Evolutionary conservation across 2,113 vertebrate genomes (phyloP).

Genomic region (Paramormyrops kingsleyae): DNA sequence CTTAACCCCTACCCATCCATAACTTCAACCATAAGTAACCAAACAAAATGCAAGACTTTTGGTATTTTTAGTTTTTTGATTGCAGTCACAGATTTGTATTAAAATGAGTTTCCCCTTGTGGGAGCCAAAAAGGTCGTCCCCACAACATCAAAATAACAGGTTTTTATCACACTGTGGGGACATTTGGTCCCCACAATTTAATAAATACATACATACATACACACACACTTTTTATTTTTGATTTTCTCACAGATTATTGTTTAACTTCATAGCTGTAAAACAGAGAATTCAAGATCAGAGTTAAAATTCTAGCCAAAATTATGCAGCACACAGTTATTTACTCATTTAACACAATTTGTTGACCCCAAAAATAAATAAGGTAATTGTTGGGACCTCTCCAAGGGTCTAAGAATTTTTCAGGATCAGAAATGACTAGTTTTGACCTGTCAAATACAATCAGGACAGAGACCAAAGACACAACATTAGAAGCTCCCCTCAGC

Average conservation of each 20-base stretch:
- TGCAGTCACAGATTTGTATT: background rate
- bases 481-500: background rate
- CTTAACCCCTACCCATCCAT: background rate
- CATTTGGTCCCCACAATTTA: background rate
- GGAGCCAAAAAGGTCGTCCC: background rate
- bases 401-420: conserved; percentile 30
- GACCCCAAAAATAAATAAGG: conserved; percentile 24
- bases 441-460: conserved; percentile 30
- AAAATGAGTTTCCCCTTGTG: background rate
- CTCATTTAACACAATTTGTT: conserved; percentile 6
- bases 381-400: conserved; percentile 29
- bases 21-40: background rate
- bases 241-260: background rate
- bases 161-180: background rate
- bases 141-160: background rate
- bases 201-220: background rate
- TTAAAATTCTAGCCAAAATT: background rate
- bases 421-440: conserved; percentile 24
- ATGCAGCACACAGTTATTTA: background rate
- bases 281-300: background rate
- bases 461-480: background rate
- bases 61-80: background rate
- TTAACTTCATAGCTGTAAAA: background rate
- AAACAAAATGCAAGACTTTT: background rate
- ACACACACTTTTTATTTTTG: background rate